phyloP scores from a whole-genome alignment of 2,113 vertebrate species.

The Anarhynchus alexandrinus region DNA sequence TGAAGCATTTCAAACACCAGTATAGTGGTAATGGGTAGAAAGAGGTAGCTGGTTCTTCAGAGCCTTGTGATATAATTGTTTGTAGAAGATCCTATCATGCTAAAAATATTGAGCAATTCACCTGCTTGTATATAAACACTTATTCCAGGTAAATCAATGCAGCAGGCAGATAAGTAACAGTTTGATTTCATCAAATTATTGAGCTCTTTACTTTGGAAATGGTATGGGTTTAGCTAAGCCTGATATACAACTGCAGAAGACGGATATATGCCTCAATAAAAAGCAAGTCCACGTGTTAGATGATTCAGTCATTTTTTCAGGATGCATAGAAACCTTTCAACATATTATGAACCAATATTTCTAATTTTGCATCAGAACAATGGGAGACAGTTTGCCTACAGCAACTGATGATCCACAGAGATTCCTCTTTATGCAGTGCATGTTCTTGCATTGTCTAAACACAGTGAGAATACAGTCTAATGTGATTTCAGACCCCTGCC shows the following conservation, averaged over 20 bases:
- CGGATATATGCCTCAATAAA: not conserved
- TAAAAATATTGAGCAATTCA: not conserved
- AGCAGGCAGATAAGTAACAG: not conserved
- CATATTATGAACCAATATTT: not conserved
- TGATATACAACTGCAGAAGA: not conserved
- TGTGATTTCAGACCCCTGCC: not conserved
- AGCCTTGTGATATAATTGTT: not conserved
- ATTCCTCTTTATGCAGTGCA: not conserved
- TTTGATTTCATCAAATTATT: not conserved
- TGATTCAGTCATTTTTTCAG: not conserved
- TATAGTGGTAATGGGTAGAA: not conserved
- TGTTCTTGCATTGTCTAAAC: not conserved
- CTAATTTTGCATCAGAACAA: not conserved
- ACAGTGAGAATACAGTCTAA: not conserved
- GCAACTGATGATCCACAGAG: not conserved
- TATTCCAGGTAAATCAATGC: not conserved
- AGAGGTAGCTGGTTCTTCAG: not conserved
- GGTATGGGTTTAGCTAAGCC: not conserved
- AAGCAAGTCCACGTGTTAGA: not conserved
- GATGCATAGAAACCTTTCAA: not conserved
- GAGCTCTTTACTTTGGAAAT: not conserved
- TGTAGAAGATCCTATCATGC: not conserved
- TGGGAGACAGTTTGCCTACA: not conserved
- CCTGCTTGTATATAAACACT: not conserved
- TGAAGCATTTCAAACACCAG: not conserved